Conservation (phyloP, 2,888 invertebrate genomes). For the Drosophila tanythrix region DNA sequence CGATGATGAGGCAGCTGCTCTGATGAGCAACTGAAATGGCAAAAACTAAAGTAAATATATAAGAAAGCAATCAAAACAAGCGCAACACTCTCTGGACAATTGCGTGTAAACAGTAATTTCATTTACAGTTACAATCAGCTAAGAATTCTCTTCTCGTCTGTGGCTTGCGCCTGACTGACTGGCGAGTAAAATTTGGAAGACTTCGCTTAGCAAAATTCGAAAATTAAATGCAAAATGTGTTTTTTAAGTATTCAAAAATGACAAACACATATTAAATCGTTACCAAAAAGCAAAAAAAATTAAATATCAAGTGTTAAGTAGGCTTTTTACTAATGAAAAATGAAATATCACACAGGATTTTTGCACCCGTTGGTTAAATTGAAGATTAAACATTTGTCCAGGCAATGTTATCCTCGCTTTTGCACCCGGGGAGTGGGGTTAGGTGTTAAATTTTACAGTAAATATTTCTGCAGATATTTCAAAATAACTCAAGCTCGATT, state of each 20-base stretch:
- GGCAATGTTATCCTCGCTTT: not conserved
- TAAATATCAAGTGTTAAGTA: not conserved
- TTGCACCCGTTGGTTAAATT: not conserved
- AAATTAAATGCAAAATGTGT: not conserved
- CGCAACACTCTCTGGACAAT: conserved; percentile 11
- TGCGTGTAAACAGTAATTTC: conserved; percentile 3
- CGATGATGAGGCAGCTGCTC: conserved; percentile 18
- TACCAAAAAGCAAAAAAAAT: not conserved
- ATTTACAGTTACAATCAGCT: not conserved
- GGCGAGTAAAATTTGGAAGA: not conserved
- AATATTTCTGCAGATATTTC: not conserved
- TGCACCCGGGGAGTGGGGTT: accelerated
- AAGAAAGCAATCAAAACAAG: conserved; percentile 24
- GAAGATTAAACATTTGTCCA: not conserved
- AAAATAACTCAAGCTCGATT: not conserved
- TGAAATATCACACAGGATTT: not conserved
- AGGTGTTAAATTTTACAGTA: not conserved
- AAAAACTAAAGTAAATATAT: conserved; percentile 18
- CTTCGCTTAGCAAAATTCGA: not conserved
- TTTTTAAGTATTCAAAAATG: not conserved
- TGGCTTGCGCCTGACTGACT: not conserved
- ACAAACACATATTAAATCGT: not conserved
- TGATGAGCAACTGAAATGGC: conserved; percentile 31
- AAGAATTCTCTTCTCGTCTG: not conserved
- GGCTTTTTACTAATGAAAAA: not conserved